These are phyloP conservation scores for Drosophila ezoana DNA, from an alignment of 2,888 invertebrate genomes.

Conservation along the genomic window DNA sequence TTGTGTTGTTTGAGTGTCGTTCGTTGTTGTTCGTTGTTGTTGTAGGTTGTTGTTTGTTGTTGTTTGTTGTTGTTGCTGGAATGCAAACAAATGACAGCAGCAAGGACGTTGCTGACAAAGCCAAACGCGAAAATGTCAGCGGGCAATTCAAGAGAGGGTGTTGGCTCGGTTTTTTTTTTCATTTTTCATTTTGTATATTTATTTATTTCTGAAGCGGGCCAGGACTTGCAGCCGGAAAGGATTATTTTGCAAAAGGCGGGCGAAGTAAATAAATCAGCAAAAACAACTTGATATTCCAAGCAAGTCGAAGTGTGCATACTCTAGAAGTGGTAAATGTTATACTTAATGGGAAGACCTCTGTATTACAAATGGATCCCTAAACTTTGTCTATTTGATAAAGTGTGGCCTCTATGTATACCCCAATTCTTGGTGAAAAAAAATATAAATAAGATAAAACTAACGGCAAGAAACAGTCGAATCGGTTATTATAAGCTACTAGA, in stretches of 20 bases:
- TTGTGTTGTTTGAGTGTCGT: slow-evolving; percentile 72
- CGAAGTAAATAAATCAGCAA: slow-evolving; percentile 51
- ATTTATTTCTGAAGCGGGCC: slow-evolving; percentile 3
- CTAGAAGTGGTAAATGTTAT: slow-evolving; percentile 2
- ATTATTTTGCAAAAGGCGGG: slow-evolving; percentile 61
- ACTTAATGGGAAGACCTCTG: too few species aligned
- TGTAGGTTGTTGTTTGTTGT: slow-evolving; percentile 13
- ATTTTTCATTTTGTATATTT: slow-evolving; percentile 4
- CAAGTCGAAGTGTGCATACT: slow-evolving; percentile 7
- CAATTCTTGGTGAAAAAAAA: too few species aligned
- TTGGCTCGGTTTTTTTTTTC: background rate
- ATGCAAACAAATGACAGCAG: slow-evolving; percentile 79
- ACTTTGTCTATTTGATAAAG: too few species aligned
- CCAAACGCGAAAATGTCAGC: slow-evolving; percentile 79
- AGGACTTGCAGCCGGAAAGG: slow-evolving; percentile 69
- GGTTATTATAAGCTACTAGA: too few species aligned
- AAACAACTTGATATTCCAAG: slow-evolving; percentile 4
- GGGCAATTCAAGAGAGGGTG: slow-evolving; percentile 47
- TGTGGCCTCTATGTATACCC: too few species aligned
- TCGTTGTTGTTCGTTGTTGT: slow-evolving; percentile 27
- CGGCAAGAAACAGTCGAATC: too few species aligned
- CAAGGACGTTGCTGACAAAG: slow-evolving; percentile 79
- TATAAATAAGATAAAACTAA: too few species aligned
- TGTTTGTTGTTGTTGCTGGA: slow-evolving; percentile 43
- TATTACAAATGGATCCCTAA: too few species aligned